Evolutionary conservation across 2,113 vertebrate genomes (phyloP).

Genomic region (Trogon surrucura): DNA sequence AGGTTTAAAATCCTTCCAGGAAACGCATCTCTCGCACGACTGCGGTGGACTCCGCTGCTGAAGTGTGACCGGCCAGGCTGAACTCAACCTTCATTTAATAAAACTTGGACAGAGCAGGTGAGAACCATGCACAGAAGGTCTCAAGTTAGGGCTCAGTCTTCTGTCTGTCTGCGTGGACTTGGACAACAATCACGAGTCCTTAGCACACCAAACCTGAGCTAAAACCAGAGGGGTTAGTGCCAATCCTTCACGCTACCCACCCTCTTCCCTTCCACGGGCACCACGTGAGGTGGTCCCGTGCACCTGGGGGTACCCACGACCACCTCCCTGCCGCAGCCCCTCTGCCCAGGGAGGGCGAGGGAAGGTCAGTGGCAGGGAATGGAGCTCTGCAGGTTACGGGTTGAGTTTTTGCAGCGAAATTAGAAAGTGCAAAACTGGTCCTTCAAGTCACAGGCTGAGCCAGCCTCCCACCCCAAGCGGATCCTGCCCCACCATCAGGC

Average conservation of each 20-base stretch:
- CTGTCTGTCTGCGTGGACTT: not conserved
- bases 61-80: not conserved
- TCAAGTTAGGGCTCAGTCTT: not conserved
- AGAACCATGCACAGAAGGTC: accelerated
- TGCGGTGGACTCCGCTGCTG: accelerated
- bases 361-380: not conserved
- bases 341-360: not conserved
- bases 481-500: not conserved
- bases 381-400: not conserved
- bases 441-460: not conserved
- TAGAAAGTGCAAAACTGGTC: not conserved
- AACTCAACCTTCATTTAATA: accelerated
- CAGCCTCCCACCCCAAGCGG: not conserved
- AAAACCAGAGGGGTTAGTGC: not conserved
- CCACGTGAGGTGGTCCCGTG: not conserved
- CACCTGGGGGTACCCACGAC: too few species aligned
- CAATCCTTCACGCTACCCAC: not conserved
- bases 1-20: not conserved
- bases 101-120: not conserved
- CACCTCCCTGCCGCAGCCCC: not conserved
- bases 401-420: not conserved
- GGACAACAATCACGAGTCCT: not conserved
- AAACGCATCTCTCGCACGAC: not conserved
- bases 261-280: not conserved
- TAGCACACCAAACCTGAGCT: not conserved